A percentile compares a stretch with the other conserved stretches of the same genome.
Evolutionary conservation across 2,797 vertebrate genomes (phyloP).

Genomic region (Anabas testudineus): DNA sequence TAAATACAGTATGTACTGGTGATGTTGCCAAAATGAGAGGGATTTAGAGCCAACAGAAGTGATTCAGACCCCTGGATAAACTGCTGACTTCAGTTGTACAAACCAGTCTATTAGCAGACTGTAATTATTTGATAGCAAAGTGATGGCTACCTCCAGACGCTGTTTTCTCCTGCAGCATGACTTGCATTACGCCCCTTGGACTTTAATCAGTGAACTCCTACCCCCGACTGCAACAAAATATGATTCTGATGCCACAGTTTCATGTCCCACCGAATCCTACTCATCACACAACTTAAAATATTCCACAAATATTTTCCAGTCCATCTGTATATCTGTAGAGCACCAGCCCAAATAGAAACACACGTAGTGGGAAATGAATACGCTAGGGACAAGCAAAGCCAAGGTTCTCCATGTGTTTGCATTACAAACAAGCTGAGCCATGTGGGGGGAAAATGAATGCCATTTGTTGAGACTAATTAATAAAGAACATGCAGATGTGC

Average conservation of each 20-base stretch:
- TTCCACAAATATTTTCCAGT: constrained; percentile 58
- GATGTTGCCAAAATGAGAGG: constrained; percentile 73
- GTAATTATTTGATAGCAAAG: constrained; percentile 81
- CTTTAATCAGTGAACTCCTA: constrained; percentile 64
- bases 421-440: constrained; percentile 78
- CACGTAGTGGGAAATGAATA: constrained; percentile 44
- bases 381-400: constrained; percentile 56
- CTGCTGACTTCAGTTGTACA: constrained; percentile 74
- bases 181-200: constrained; percentile 64
- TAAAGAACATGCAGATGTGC: constrained; percentile 83
- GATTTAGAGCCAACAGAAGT: constrained; percentile 65
- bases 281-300: constrained; percentile 58
- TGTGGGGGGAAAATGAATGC: constrained; percentile 71
- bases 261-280: constrained; percentile 45
- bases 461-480: constrained; percentile 85
- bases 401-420: constrained; percentile 73
- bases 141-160: constrained; percentile 59
- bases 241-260: constrained; percentile 55
- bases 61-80: constrained; percentile 62
- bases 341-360: constrained; percentile 65
- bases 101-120: constrained; percentile 76
- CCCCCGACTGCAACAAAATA: constrained; percentile 33
- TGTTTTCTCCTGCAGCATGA: constrained; percentile 59
- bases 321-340: constrained; percentile 68
- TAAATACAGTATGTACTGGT: constrained; percentile 75